Conservation (phyloP, 2,888 invertebrate species). For the Dastarcus helophoroides region DNA sequence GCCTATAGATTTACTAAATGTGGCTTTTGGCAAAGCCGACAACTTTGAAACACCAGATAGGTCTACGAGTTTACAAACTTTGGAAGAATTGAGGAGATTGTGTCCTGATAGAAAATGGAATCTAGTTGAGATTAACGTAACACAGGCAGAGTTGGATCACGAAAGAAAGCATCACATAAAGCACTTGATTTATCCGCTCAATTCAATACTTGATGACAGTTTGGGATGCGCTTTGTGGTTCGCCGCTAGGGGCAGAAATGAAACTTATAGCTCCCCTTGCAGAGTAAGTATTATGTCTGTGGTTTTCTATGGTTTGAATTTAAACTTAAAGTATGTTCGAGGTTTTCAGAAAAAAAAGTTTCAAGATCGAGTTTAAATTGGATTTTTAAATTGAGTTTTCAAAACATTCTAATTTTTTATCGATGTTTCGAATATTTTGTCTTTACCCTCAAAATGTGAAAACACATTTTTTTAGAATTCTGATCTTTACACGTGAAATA, state of each 20-base stretch:
- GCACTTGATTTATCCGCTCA: conserved; percentile 73
- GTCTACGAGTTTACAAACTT: conserved; percentile 60
- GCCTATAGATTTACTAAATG: conserved; percentile 84
- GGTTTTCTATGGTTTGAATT: too few relatives aligned
- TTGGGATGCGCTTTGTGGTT: conserved; percentile 96
- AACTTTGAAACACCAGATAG: conserved; percentile 73
- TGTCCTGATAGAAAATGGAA: conserved; percentile 70
- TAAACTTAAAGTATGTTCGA: too few relatives aligned
- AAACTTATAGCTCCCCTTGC: conserved; percentile 44
- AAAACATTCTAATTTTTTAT: too few relatives aligned
- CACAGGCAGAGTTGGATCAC: conserved; percentile 49
- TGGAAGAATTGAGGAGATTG: conserved; percentile 53
- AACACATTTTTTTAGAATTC: too few relatives aligned
- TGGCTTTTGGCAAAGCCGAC: conserved; percentile 64
- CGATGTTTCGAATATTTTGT: too few relatives aligned
- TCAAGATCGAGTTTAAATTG: too few relatives aligned
- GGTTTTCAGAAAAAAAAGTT: too few relatives aligned
- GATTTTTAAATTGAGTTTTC: too few relatives aligned
- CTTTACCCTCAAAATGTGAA: too few relatives aligned
- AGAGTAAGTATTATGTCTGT: conserved; percentile 40
- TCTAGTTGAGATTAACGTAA: conserved; percentile 69
- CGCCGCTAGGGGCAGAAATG: conserved; percentile 65
- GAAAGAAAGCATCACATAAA: conserved; percentile 49
- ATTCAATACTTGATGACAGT: conserved; percentile 89
- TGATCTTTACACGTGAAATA: too few relatives aligned